Evolutionary conservation across 2,797 vertebrate genomes (phyloP).

Genomic region (Australoheros facetus): DNA sequence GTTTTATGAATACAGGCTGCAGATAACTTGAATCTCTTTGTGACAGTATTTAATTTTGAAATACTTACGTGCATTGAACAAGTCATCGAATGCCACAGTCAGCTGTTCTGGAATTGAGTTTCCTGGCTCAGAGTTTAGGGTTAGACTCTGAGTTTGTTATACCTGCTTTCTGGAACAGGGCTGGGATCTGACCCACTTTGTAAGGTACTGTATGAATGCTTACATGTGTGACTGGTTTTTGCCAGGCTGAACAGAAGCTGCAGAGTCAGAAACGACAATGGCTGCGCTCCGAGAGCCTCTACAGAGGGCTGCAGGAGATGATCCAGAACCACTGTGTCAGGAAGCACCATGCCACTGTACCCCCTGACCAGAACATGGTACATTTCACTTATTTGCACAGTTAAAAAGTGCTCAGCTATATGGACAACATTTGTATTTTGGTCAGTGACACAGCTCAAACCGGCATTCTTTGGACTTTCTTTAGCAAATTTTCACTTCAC

Average conservation of each 20-base stretch:
- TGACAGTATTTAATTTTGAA: neutral
- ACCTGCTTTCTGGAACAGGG: neutral
- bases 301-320: constrained; percentile 83
- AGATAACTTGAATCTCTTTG: neutral
- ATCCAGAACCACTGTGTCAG: constrained; percentile 81
- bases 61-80: neutral
- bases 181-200: rapidly evolving
- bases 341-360: constrained; percentile 67
- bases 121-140: neutral
- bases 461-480: neutral
- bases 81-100: neutral
- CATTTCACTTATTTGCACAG: no score
- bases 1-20: neutral
- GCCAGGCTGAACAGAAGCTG: constrained; percentile 82
- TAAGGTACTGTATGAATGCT: neutral
- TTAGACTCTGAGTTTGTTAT: neutral
- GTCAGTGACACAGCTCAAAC: neutral
- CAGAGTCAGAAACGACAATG: constrained; percentile 78
- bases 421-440: neutral
- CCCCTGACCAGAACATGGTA: constrained; percentile 76
- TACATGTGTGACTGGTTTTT: neutral
- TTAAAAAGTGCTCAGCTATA: neutral
- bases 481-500: neutral
- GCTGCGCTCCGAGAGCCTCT: constrained; percentile 82
- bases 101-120: neutral